These are phyloP conservation scores for Psilanteris sp. DNA, from an alignment of 1,140 invertebrate species.

Conservation along the genomic window DNA sequence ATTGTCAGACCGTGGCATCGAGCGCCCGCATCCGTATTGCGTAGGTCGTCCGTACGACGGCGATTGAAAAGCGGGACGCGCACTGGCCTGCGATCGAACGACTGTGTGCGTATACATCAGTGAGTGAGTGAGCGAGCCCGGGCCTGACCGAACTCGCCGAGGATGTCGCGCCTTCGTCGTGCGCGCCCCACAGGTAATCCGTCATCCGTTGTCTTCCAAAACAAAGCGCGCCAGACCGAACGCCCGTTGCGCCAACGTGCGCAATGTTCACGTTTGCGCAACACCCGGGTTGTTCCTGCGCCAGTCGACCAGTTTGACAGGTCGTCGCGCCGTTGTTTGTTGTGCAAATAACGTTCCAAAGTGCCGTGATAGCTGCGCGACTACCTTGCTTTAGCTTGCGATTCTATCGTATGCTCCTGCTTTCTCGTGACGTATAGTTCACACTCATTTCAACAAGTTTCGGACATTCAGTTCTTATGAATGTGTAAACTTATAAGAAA, in stretches of 20 bases:
- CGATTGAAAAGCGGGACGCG: slow-evolving; percentile 41
- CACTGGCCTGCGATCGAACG: slow-evolving; percentile 6
- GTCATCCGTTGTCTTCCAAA: too few relatives aligned
- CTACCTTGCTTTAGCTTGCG: too few relatives aligned
- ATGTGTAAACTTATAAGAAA: too few relatives aligned
- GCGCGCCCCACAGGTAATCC: neutral
- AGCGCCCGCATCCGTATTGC: slow-evolving; percentile 66
- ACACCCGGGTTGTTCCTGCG: neutral
- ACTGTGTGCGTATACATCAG: slow-evolving; percentile 3
- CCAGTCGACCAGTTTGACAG: neutral
- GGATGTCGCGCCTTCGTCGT: slow-evolving; percentile 2
- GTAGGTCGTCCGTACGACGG: slow-evolving; percentile 24
- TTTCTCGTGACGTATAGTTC: too few relatives aligned
- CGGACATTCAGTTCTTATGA: too few relatives aligned
- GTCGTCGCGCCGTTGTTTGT: too few relatives aligned
- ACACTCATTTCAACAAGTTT: too few relatives aligned
- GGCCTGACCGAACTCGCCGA: neutral
- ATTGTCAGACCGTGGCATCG: too few relatives aligned
- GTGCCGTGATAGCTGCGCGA: too few relatives aligned
- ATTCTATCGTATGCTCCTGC: too few relatives aligned
- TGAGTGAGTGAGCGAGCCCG: neutral
- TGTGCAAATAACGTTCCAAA: too few relatives aligned
- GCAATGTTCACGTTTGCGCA: slow-evolving; percentile 3
- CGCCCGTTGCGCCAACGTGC: neutral
- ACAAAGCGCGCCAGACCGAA: neutral